Conservation (phyloP, 2,797 vertebrate genomes). For the Platalea minor region DNA sequence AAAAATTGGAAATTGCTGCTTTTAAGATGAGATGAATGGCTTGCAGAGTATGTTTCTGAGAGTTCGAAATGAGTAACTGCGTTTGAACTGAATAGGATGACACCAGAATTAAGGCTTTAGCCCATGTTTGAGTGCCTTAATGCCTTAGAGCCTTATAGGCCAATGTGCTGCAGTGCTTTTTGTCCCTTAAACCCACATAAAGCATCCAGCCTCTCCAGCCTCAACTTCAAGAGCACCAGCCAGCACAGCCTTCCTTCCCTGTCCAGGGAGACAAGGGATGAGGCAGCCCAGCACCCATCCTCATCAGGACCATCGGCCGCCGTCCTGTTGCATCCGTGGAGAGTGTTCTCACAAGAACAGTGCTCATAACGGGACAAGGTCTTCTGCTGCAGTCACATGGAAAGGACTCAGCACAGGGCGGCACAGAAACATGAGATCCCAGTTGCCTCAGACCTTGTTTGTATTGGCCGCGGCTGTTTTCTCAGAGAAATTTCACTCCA, state of each 20-base stretch:
- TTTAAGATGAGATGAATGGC: not conserved
- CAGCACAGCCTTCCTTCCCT: not conserved
- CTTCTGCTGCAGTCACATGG: not conserved
- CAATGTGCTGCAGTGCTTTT: not conserved
- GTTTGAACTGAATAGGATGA: not conserved
- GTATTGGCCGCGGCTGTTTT: not conserved
- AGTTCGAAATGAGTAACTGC: not conserved
- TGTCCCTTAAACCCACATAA: not conserved
- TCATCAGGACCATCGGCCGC: not conserved
- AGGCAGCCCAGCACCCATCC: not conserved
- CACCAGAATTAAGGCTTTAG: not conserved
- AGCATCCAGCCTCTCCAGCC: not conserved
- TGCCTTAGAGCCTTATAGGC: not conserved
- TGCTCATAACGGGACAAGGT: not conserved
- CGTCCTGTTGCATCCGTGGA: not conserved
- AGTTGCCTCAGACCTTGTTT: conserved; percentile 2
- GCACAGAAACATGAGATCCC: not conserved
- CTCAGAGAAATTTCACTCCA: not conserved
- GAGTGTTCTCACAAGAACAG: not conserved
- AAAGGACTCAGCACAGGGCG: not conserved
- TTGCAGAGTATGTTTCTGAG: not conserved
- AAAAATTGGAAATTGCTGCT: not conserved
- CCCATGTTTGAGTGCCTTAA: not conserved
- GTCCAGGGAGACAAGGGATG: not conserved
- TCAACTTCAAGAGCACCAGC: not conserved